Evolutionary conservation across 2,888 invertebrate genomes (phyloP), one percentile per base, ranked within the genome.

Genomic region (Chloroclystis v-ata): DNA sequence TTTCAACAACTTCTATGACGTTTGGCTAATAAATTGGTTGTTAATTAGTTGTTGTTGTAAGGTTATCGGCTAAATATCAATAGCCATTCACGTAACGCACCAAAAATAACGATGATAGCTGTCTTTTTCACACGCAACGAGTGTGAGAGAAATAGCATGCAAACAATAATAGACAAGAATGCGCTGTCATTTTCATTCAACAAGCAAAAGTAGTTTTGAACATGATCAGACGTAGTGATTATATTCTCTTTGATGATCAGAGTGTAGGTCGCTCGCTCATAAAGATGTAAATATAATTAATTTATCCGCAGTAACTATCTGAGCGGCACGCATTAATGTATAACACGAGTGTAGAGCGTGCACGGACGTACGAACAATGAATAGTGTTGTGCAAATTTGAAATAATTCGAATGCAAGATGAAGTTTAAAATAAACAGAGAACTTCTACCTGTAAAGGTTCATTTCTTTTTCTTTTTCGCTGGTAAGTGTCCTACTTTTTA

Each of bases 381-480:
- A 11, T 6, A 9, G 20, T 37, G 6, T 25, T 13, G 25, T n/a
- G 13, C 28, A 38, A 25, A 30, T 14, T 14, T 6, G n/a, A 33
- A 9, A 14, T 14, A 20, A 43, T 13, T 13, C 13, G 37, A 14
- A 43, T 33, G n/a, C 63, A 61, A 61, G 63, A 87, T 78, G 83
- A 90, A 89, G 80, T 66, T 90, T 61, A 91, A 90, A 74, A 89
- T 96, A 42, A 92, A 95, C 73, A 88, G 69, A 59, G 87, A 86
- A 32, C 87, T 95, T 40, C 65, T 96, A 76, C 95, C 96, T 8
- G 89, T 97, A 39, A 97, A 97, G 89, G 92, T 92, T 0, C 96
- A 96, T 72, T 97, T 92, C 71, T 95, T 97, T 81, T 94, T 95
- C 72, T 95, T 96, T 63, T 94, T 95, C 90, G 95, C 93, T 58